phyloP scores from a whole-genome alignment of 2,113 vertebrate genomes.

The Prunella fulvescens region DNA sequence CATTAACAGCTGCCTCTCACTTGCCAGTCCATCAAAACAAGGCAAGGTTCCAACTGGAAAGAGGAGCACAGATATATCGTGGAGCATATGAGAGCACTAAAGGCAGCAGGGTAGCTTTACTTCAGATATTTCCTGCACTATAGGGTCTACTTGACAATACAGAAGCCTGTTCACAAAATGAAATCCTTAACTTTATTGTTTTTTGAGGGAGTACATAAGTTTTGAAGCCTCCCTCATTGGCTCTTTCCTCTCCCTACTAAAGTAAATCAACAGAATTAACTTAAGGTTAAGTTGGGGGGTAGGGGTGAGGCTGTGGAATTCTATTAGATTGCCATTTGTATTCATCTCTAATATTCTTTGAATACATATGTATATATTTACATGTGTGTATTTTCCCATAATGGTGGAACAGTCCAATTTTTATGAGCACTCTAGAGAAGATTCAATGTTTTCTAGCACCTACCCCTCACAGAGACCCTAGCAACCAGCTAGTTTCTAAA shows the following conservation, averaged over 20 bases:
- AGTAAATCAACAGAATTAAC: background rate
- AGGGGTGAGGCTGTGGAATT: background rate
- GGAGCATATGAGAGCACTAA: background rate
- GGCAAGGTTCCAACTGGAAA: background rate
- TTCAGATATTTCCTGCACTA: background rate
- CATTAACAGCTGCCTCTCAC: slow-evolving; percentile 10
- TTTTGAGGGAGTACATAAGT: background rate
- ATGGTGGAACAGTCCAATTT: background rate
- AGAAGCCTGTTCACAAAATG: background rate
- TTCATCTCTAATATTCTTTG: background rate
- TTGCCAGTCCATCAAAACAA: background rate
- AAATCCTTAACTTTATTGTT: background rate
- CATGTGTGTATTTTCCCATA: background rate
- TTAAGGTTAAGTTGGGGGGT: background rate
- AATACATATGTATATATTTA: no score
- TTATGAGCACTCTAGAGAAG: background rate
- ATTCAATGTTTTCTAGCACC: background rate
- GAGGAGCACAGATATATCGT: background rate
- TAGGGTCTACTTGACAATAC: background rate
- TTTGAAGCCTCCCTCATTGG: background rate
- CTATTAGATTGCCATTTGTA: background rate
- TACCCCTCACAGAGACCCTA: background rate
- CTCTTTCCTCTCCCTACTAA: background rate
- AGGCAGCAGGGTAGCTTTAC: background rate
- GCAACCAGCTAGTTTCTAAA: background rate